These are phyloP conservation scores for Melanargia galathea DNA, from an alignment of 2,888 invertebrate species.

Conservation along the genomic window DNA sequence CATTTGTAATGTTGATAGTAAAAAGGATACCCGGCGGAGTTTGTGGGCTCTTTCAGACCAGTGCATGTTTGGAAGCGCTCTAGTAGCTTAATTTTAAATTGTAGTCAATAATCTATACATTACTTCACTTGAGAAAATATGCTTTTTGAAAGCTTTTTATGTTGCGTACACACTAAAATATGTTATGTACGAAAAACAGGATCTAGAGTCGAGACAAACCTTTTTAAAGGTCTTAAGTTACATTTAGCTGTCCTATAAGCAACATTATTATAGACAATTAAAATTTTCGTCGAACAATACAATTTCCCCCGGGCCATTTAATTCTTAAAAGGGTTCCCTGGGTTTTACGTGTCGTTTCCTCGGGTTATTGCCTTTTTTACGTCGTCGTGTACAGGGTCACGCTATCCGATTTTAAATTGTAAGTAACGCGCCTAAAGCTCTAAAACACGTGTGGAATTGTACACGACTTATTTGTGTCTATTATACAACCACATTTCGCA, in stretches of 20 bases:
- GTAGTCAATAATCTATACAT: no score
- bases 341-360: constrained; percentile 13
- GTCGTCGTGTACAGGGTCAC: constrained; percentile 4
- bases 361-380: constrained; percentile 15
- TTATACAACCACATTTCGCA: no score
- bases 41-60: no score
- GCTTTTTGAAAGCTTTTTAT: no score
- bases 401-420: constrained; percentile 14
- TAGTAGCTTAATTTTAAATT: no score
- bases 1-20: no score
- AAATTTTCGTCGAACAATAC: constrained; percentile 7
- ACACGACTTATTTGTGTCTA: background rate
- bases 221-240: background rate
- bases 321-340: constrained; percentile 18
- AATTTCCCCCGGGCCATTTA: constrained; percentile 3
- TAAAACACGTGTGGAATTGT: background rate
- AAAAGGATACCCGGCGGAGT: no score
- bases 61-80: no score
- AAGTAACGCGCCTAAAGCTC: background rate
- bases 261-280: constrained; percentile 1
- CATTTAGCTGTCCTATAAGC: background rate
- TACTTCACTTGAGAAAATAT: no score
- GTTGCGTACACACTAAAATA: no score
- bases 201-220: no score
- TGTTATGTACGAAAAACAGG: no score